These are phyloP conservation scores for Hymenochirus boettgeri DNA, from an alignment of 2,113 vertebrate species.

Conservation along the genomic window DNA sequence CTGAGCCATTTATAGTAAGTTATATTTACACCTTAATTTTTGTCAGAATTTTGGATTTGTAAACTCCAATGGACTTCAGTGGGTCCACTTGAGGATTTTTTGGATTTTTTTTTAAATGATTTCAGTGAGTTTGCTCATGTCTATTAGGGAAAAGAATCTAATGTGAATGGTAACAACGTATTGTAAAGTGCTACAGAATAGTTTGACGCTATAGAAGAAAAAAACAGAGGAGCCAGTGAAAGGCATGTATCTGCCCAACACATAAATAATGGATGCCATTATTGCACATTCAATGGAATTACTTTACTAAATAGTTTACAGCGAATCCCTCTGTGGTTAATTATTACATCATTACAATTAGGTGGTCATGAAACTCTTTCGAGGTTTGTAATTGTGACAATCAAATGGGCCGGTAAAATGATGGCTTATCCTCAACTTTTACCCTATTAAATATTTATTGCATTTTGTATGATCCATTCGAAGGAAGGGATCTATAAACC, in stretches of 20 bases:
- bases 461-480: neutral
- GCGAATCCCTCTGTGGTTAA: neutral
- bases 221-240: too few relatives aligned
- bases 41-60: too few relatives aligned
- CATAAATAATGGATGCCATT: slow-evolving; percentile 19
- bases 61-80: too few relatives aligned
- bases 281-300: slow-evolving; percentile 22
- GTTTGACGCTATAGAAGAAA: too few relatives aligned
- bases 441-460: slow-evolving; percentile 24
- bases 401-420: slow-evolving; percentile 30
- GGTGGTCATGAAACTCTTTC: slow-evolving; percentile 25
- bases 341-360: slow-evolving; percentile 32
- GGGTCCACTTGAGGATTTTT: too few relatives aligned
- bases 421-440: slow-evolving; percentile 7
- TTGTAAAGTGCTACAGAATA: too few relatives aligned
- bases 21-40: too few relatives aligned
- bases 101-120: too few relatives aligned
- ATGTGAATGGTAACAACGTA: too few relatives aligned
- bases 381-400: slow-evolving; percentile 17
- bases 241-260: slow-evolving; percentile 8
- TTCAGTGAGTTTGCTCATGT: too few relatives aligned
- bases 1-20: too few relatives aligned
- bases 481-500: neutral
- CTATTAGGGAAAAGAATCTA: too few relatives aligned
- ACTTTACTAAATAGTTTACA: neutral